These are phyloP conservation scores for Sinhomidia bicolor DNA, from an alignment of 2,888 invertebrate species.

Conservation along the genomic window DNA sequence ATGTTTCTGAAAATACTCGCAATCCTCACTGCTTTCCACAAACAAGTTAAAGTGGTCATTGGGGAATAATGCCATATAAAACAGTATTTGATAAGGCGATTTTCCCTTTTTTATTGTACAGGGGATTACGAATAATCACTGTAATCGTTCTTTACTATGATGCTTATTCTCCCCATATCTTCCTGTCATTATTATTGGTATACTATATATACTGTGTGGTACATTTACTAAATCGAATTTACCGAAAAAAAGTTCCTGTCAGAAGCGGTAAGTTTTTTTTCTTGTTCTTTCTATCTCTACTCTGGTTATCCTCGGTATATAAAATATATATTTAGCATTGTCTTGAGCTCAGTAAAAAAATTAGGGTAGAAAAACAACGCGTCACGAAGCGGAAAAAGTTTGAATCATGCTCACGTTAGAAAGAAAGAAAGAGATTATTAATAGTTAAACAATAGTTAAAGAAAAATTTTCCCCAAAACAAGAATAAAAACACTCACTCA, in stretches of 20 bases:
- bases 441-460: not conserved
- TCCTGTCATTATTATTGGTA: not conserved
- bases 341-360: not conserved
- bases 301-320: not conserved
- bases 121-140: not conserved
- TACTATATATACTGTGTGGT: not conserved
- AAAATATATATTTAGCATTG: not conserved
- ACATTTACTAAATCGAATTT: not conserved
- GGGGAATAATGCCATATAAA: slow-evolving; percentile 66
- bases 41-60: slow-evolving; percentile 63
- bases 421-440: not conserved
- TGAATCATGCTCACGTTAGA: not conserved
- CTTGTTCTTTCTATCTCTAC: not conserved
- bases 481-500: slow-evolving; percentile 16
- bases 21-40: slow-evolving; percentile 68
- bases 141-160: not conserved
- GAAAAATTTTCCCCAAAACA: not conserved
- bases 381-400: not conserved
- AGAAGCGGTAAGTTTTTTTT: not conserved
- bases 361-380: not conserved
- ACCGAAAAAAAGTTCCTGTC: not conserved
- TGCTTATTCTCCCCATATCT: not conserved
- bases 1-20: slow-evolving; percentile 62
- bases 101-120: not conserved
- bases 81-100: not conserved